phyloP scores from a whole-genome alignment of 2,888 invertebrate genomes.

The Esperia sulphurella region DNA sequence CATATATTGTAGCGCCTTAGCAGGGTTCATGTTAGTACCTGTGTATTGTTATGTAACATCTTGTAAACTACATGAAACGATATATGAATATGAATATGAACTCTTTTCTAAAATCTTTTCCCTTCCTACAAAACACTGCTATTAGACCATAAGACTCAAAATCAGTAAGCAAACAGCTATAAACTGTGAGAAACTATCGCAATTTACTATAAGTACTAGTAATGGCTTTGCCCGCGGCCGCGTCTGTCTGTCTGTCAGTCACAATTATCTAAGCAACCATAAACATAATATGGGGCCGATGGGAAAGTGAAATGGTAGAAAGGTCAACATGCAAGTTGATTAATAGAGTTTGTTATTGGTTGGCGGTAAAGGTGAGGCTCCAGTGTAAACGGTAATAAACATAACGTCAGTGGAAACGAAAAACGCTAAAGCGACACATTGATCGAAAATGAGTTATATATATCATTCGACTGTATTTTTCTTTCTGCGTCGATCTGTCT shows the following conservation, averaged over 20 bases:
- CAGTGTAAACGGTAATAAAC: background rate
- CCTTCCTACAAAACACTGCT: too few relatives aligned
- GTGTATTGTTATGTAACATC: too few relatives aligned
- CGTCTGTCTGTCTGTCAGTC: conserved; percentile 3
- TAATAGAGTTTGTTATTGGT: conserved; percentile 13
- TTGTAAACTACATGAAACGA: too few relatives aligned
- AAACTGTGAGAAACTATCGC: conserved; percentile 10
- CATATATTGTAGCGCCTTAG: too few relatives aligned
- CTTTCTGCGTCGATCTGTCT: too few relatives aligned
- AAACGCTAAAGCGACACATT: too few relatives aligned
- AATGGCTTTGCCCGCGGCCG: conserved; percentile 1
- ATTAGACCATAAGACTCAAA: background rate
- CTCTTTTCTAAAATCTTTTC: too few relatives aligned
- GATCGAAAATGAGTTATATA: too few relatives aligned
- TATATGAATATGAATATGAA: too few relatives aligned
- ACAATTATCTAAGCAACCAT: conserved; percentile 5
- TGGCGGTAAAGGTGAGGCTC: conserved; percentile 1
- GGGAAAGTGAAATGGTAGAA: conserved; percentile 24
- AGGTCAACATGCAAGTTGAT: conserved; percentile 18
- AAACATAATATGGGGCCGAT: conserved; percentile 4
- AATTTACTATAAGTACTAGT: conserved; percentile 1
- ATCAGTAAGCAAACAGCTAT: conserved; percentile 7
- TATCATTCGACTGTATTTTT: too few relatives aligned
- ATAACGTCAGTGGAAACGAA: too few relatives aligned
- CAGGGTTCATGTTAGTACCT: too few relatives aligned